These are phyloP conservation scores for Chlorospingus flavigularis DNA, from an alignment of 2,797 vertebrate species.

Conservation along the genomic window DNA sequence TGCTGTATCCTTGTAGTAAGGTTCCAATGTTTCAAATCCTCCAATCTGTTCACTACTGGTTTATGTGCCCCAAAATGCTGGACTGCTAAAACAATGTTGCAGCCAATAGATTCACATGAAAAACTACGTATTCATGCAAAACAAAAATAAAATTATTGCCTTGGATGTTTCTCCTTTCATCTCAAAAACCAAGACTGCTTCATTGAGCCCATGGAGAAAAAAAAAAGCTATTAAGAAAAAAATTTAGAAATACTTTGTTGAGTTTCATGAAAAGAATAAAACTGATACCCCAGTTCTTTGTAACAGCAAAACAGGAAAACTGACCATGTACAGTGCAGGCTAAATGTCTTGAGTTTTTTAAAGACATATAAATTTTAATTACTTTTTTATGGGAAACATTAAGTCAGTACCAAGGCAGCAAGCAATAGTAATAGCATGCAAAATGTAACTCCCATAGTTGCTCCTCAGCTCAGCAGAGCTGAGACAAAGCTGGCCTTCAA, in stretches of 20 bases:
- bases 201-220: accelerated
- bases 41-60: background rate
- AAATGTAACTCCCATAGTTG: background rate
- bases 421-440: background rate
- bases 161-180: background rate
- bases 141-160: background rate
- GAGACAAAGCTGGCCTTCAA: background rate
- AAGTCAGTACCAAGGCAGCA: background rate
- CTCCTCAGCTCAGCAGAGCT: background rate
- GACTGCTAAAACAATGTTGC: background rate
- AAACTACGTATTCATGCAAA: background rate
- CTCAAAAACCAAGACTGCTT: background rate
- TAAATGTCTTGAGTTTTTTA: background rate
- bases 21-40: background rate
- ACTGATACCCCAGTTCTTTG: background rate
- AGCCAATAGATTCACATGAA: background rate
- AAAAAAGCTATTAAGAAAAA: background rate
- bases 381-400: background rate
- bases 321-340: accelerated
- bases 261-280: background rate
- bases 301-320: background rate
- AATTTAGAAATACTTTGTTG: background rate
- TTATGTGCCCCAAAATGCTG: background rate
- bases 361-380: background rate
- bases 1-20: background rate